Evolutionary conservation across 1,140 invertebrate species (phyloP), one percentile per base, ranked within the genome.

Genomic region (Pararge aegeria): DNA sequence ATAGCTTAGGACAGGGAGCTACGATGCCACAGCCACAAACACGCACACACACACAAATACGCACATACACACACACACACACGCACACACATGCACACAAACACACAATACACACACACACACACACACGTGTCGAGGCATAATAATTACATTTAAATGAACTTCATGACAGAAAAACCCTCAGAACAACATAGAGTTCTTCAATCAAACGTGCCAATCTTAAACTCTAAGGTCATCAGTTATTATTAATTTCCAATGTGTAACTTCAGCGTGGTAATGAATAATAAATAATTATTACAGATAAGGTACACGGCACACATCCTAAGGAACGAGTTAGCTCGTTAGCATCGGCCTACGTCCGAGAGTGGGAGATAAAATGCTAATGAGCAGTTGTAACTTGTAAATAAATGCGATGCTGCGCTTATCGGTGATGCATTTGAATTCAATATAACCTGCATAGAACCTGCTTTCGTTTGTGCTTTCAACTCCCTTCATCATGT

Each of bases 281-380:
- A 51, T 51, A 51, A 51, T 51, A 51, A 51, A 51, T 37, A 19
- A 51, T 37, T 34, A 51, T 51, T 19, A 30, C 9, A 51, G 49
- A 51, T 51, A 37, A 30, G 19, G 27, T 16, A 51, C 42, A 21
- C 6, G 42, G 19, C 42, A 5, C 19, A 46, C 19, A 46, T 20
- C 13, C 38, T 15, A 18, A 40, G 38, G 38, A 16, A 40, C 38
- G 38, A 10, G 15, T 4, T 10, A 21, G 18, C 49, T 52, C 51
- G 34, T 53, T 53, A 53, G 34, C 51, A 40, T 53, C 51, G 38
- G 30, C 30, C 34, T 40, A 38, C 34, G 30, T 40, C 12, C 46
- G 24, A 49, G 44, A 48, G n/a, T 48, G 44, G 44, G 30, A 52
- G 51, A 53, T 53, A 53, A 53, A 20, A 53, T 40, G 51, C 51